Conservation (phyloP, 2,888 invertebrate genomes). For the Lydus trimaculatus region DNA sequence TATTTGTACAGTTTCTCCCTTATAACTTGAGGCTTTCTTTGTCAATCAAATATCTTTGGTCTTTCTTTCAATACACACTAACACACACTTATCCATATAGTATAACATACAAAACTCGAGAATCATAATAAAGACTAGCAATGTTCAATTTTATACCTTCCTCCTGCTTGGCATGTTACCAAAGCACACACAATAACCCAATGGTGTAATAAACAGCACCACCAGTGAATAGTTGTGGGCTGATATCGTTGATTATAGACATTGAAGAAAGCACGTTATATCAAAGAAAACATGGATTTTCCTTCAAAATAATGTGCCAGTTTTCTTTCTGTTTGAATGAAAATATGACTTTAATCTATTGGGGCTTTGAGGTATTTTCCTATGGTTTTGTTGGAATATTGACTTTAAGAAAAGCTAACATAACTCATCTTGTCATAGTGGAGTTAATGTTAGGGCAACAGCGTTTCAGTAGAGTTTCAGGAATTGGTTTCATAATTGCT, state of each 20-base stretch:
- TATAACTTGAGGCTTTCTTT: conserved; percentile 32
- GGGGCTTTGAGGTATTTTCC: conserved; percentile 35
- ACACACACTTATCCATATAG: neutral
- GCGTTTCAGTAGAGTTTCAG: neutral
- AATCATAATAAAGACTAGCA: conserved; percentile 2
- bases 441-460: conserved; percentile 31
- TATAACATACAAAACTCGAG: neutral
- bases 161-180: neutral
- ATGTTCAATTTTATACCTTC: neutral
- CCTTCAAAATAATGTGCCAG: conserved; percentile 39
- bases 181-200: conserved; percentile 15
- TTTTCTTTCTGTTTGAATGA: conserved; percentile 21
- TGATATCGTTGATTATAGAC: conserved; percentile 41
- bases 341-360: conserved; percentile 39
- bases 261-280: conserved; percentile 29
- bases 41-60: conserved; percentile 32
- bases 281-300: conserved; percentile 38
- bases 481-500: neutral
- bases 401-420: conserved; percentile 41
- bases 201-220: conserved; percentile 33
- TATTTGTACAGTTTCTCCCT: conserved; percentile 30
- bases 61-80: conserved; percentile 16
- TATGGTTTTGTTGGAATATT: conserved; percentile 39
- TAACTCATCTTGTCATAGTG: conserved; percentile 48
- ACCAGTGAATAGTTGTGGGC: conserved; percentile 20